A percentile compares a stretch with the other conserved stretches of the same genome.
phyloP scores from a whole-genome alignment of 2,888 invertebrate genomes.

The Pedicia rivosa region DNA sequence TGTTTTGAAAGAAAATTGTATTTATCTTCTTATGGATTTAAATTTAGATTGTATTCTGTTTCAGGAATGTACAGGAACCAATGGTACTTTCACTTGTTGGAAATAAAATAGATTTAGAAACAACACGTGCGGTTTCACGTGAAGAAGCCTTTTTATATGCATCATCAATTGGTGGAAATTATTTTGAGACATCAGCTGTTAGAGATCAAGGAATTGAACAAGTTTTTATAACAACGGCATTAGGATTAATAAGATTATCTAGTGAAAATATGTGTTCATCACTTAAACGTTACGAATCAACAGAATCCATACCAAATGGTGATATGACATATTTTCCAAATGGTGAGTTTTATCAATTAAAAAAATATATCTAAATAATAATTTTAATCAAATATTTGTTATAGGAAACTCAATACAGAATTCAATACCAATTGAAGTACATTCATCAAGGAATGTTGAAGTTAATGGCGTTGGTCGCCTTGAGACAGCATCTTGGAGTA shows the following conservation, averaged over 20 bases:
- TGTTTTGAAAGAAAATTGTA: not conserved
- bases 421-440: slow-evolving; percentile 33
- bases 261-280: slow-evolving; percentile 34
- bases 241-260: slow-evolving; percentile 40
- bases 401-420: slow-evolving; percentile 15
- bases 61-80: slow-evolving; percentile 58
- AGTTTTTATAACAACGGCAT: slow-evolving; percentile 51
- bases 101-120: slow-evolving; percentile 67
- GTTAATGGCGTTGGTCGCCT: slow-evolving; percentile 45
- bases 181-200: slow-evolving; percentile 72
- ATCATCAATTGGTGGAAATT: slow-evolving; percentile 61
- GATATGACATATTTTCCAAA: too few relatives aligned
- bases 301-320: slow-evolving; percentile 28
- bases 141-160: slow-evolving; percentile 65
- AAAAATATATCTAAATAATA: too few relatives aligned
- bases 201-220: slow-evolving; percentile 61
- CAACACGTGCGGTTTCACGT: slow-evolving; percentile 41
- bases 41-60: too few relatives aligned
- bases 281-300: slow-evolving; percentile 43
- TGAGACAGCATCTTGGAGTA: slow-evolving; percentile 46
- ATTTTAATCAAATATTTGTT: slow-evolving; percentile 1
- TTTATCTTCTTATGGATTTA: too few relatives aligned
- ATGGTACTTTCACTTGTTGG: slow-evolving; percentile 70
- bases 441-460: slow-evolving; percentile 33
- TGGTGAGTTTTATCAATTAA: too few relatives aligned